Evolutionary conservation across 2,888 invertebrate genomes (phyloP), one percentile per base, ranked within the genome.

Genomic region (Drosophila neutralis): DNA sequence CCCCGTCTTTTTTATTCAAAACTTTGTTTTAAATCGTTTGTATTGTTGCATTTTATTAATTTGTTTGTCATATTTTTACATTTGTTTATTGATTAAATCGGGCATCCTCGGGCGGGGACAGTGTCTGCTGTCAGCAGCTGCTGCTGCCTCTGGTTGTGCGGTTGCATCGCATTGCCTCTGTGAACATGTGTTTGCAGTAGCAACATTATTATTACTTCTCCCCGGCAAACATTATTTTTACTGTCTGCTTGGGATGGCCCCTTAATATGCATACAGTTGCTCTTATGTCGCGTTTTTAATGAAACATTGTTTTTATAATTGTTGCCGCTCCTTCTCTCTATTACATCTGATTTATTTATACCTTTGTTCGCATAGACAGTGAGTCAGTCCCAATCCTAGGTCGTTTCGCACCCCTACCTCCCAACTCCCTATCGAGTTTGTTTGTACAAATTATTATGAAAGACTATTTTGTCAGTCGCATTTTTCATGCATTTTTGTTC

Each of bases 41-140:
- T 76, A 60, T 73, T 67, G 72, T 76, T 83, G 86, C 76, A 83
- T 89, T 90, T 91, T 83, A 90, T 90, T 87, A 89, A 90, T 89
- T 90, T 86, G 84, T 89, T 91, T 90, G 90, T 90, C 89, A 83
- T 89, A 83, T 85, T 89, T 90, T 82, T 75, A 80, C 83, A 73
- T 83, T 89, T 90, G 88, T 90, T 91, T 90, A 90, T 89, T 89
- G 90, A 89, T 90, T 79, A 81, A 86, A 90, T 90, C 83, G 78
- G 86, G 80, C 77, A 65, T 65, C 65, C 74, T 79, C 71, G 57
- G 78, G 70, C 52, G 54, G 38, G 38, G 35, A 6, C 57, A 52
- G 40, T 69, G 65, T 74, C 82, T 74, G 85, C 71, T 63, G 73
- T 53, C 72, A 74, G 73, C 78, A 76, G 80, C 56, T 78, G 80